Evolutionary conservation across 1,140 invertebrate genomes (phyloP).

Genomic region (Pseudobourletiella spinata): DNA sequence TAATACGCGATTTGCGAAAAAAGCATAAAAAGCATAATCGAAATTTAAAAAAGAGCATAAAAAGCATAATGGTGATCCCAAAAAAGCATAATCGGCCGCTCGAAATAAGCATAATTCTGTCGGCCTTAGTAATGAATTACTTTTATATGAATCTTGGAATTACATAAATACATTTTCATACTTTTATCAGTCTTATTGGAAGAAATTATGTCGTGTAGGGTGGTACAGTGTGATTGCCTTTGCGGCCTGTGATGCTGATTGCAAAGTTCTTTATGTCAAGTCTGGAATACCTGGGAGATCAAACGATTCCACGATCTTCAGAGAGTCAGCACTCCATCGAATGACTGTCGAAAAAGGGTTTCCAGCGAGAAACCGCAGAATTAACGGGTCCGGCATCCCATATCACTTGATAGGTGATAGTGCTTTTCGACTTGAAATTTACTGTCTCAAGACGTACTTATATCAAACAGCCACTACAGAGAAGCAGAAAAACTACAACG

Average conservation of each 20-base stretch:
- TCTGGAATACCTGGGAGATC: background rate
- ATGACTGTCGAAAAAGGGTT: background rate
- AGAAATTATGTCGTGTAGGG: too few relatives aligned
- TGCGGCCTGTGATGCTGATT: background rate
- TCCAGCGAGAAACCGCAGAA: background rate
- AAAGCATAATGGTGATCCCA: too few relatives aligned
- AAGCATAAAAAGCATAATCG: too few relatives aligned
- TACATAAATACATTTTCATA: too few relatives aligned
- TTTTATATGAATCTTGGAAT: too few relatives aligned
- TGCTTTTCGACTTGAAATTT: background rate
- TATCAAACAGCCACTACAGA: background rate
- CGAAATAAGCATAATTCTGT: too few relatives aligned
- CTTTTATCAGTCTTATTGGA: too few relatives aligned
- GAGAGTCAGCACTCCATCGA: background rate
- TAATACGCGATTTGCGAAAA: too few relatives aligned
- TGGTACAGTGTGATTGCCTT: background rate
- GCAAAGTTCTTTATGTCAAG: background rate
- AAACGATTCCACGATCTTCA: background rate
- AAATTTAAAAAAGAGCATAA: too few relatives aligned
- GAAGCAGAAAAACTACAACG: background rate
- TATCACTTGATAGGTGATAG: background rate
- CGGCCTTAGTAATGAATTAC: too few relatives aligned
- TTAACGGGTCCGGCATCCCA: background rate
- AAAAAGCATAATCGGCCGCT: too few relatives aligned
- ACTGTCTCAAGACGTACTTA: background rate